Conservation (phyloP, 2,888 invertebrate species). For the Tenthredo livida region DNA sequence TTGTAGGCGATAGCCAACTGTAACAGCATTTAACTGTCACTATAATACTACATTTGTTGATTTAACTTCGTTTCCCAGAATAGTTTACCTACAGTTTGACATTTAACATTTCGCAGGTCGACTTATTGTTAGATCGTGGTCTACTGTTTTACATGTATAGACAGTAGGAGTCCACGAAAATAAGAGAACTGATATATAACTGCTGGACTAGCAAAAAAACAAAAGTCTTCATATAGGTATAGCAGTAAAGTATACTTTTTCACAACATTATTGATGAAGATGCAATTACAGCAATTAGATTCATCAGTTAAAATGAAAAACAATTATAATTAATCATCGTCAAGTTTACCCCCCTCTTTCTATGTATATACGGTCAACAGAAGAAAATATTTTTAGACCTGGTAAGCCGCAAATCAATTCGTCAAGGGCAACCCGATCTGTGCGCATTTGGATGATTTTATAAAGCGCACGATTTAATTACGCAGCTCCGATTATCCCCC, state of each 20-base stretch:
- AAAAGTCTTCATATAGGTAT: not conserved
- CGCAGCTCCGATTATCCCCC: not conserved
- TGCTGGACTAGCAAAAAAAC: not conserved
- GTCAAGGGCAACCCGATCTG: not conserved
- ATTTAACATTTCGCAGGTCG: slow-evolving; percentile 26
- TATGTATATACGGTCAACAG: not conserved
- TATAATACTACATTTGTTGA: not conserved
- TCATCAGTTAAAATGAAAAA: not conserved
- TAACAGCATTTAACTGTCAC: not conserved
- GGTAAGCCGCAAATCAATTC: not conserved
- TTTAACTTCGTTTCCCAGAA: slow-evolving; percentile 25
- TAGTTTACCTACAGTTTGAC: slow-evolving; percentile 14
- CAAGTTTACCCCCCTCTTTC: not conserved
- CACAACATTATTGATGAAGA: not conserved
- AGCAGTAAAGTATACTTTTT: not conserved
- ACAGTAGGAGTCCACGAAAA: not conserved
- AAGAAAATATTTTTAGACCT: not conserved
- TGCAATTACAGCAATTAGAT: not conserved
- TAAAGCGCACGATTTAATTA: not conserved
- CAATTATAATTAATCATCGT: not conserved
- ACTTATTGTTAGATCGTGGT: slow-evolving; percentile 20
- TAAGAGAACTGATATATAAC: not conserved
- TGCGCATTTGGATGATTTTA: not conserved
- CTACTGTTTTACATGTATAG: not conserved
- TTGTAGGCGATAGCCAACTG: not conserved